Base-by-base conservation (phyloP, 2,797 vertebrate species). In the Pipistrellus kuhlii region DNA sequence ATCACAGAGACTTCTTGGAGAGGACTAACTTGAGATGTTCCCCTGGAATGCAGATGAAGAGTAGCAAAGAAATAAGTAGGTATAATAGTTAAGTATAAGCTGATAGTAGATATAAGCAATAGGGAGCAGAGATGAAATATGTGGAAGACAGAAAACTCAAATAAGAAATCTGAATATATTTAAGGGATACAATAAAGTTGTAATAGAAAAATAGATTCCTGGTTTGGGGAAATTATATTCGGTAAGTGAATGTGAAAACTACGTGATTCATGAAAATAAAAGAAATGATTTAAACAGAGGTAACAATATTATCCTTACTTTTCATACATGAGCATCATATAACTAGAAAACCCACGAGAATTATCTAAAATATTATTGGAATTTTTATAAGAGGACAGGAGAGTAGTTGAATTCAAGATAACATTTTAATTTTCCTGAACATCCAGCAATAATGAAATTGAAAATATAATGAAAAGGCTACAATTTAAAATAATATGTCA, bases 181-280 rank as follows among this genome's bases (percentile, higher is more conserved):
- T 73, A 86, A 48, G 38, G 68, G 93, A 32, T 82, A 55, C 27
- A 82, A 75, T 59, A 75, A 76, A 59, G 41, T 59, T 76, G 27
- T 7, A 69, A 69, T 30, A 6, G 41, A 87, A 59, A 87, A 82
- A 87, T 38, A 44, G 21, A 59, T 25, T 68, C 25, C 27, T 59
- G 30, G 32, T 5, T 51, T 69, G n/a, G 8, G 17, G 23, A 62
- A 51, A 41, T 51, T 57, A 55, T 77, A 59, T 76, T 84, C 48
- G 68, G 46, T 10, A 75, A 88, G n/a, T 77, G 23, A 82, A 27
- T 85, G 46, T 66, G n/a, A 85, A 95, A 86, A 82, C 13, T 68
- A 76, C 15, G 38, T 14, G 21, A 72, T 27, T 72, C 30, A 72
- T 11, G 15, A 59, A 72, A 82, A 48, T 64, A 76, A 84, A 64